Evolutionary conservation across 2,888 invertebrate genomes (phyloP).

Genomic region (Philereme transversata): DNA sequence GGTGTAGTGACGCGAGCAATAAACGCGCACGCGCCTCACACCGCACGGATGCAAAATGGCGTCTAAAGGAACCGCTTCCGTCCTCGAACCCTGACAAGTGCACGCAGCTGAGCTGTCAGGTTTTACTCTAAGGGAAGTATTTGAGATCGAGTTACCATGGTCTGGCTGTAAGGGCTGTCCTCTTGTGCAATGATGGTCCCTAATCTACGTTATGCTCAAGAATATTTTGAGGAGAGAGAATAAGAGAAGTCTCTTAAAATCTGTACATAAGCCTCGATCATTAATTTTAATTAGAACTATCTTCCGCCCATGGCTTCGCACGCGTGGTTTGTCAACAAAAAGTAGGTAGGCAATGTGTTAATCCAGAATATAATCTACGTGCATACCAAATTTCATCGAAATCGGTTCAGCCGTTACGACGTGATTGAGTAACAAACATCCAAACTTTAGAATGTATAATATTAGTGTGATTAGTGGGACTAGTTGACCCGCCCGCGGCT

Average conservation of each 20-base stretch:
- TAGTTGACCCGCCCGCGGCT: too few species aligned
- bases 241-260: neutral
- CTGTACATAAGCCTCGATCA: neutral
- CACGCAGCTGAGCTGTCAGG: constrained; percentile 30
- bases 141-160: neutral
- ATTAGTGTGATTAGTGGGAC: too few species aligned
- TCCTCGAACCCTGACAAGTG: constrained; percentile 45
- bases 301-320: too few species aligned
- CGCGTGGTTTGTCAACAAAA: too few species aligned
- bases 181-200: neutral
- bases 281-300: too few species aligned
- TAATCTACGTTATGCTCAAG: too few species aligned
- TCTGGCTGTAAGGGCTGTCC: neutral
- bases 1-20: constrained; percentile 21
- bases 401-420: too few species aligned
- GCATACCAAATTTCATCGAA: too few species aligned
- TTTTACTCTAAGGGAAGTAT: constrained; percentile 5
- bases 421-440: too few species aligned
- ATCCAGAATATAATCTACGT: too few species aligned
- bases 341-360: too few species aligned
- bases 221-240: neutral
- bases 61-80: constrained; percentile 48
- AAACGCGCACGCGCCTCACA: constrained; percentile 40
- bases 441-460: too few species aligned
- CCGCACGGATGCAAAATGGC: constrained; percentile 43